A percentile compares a stretch with the other conserved stretches of the same genome.
Conservation (phyloP, 2,113 vertebrate genomes). For the Indicator maculatus region DNA sequence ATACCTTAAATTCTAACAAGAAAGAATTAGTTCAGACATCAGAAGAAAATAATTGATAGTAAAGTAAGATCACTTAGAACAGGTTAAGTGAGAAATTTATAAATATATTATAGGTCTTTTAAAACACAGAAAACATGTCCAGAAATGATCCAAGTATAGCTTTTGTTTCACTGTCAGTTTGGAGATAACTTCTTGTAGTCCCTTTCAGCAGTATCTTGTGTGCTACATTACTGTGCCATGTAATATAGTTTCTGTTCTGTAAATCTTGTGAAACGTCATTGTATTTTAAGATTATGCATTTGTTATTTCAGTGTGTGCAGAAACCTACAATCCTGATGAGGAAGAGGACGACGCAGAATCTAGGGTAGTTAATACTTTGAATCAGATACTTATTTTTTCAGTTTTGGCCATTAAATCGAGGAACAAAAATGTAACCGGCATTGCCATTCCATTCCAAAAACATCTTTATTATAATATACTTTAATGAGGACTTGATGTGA, state of each 20-base stretch:
- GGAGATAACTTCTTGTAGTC: background rate
- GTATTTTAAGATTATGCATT: constrained; percentile 13
- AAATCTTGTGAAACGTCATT: background rate
- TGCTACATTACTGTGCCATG: background rate
- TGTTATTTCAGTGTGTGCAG: constrained; percentile 89
- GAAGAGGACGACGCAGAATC: constrained; percentile 95
- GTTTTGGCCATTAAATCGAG: background rate
- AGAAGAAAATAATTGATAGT: background rate
- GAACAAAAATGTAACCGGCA: background rate
- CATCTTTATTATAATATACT: background rate
- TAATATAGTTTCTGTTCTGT: background rate
- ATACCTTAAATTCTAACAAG: background rate
- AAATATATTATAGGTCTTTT: background rate
- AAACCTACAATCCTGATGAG: constrained; percentile 97
- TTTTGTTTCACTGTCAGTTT: background rate
- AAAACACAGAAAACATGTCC: background rate
- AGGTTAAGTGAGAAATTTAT: background rate
- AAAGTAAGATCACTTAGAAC: background rate
- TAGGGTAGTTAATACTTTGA: constrained; percentile 79
- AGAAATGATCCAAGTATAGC: background rate
- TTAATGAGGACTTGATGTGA: background rate
- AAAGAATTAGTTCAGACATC: background rate
- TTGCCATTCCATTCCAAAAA: background rate
- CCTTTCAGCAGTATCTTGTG: background rate
- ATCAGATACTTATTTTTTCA: background rate